phyloP scores from a whole-genome alignment of 2,888 invertebrate genomes.

The Ochlodes sylvanus region DNA sequence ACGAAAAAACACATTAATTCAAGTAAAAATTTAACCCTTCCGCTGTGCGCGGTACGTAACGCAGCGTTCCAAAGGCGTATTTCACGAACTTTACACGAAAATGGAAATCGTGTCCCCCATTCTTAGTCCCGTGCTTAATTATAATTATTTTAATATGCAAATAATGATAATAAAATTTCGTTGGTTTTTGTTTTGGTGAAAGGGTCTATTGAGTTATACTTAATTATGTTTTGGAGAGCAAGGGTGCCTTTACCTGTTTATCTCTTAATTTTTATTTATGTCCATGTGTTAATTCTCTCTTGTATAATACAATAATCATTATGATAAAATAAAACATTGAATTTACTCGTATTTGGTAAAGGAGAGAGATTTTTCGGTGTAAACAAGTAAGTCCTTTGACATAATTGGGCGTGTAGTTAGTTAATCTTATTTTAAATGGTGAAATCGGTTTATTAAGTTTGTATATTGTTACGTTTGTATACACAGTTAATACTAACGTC shows the following conservation, averaged over 20 bases:
- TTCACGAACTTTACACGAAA: constrained; percentile 44
- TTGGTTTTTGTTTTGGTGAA: constrained; percentile 76
- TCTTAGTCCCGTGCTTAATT: constrained; percentile 54
- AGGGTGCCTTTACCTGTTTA: constrained; percentile 56
- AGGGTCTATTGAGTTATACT: constrained; percentile 79
- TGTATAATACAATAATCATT: constrained; percentile 43
- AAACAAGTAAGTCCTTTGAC: too few species aligned
- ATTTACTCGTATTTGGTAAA: constrained; percentile 8
- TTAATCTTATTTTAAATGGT: too few species aligned
- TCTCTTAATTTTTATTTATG: constrained; percentile 76
- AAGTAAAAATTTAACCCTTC: constrained; percentile 33
- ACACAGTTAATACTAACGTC: too few species aligned
- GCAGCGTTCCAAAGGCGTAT: constrained; percentile 36
- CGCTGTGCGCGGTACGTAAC: constrained; percentile 31
- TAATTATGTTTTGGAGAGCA: constrained; percentile 72
- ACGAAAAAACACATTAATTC: constrained; percentile 34
- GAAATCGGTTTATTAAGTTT: too few species aligned
- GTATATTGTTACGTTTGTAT: too few species aligned
- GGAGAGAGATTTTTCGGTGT: too few species aligned
- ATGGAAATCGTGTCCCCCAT: constrained; percentile 56
- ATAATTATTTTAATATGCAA: constrained; percentile 85
- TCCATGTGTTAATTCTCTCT: constrained; percentile 46
- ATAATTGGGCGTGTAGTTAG: too few species aligned
- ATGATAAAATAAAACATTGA: constrained; percentile 34
- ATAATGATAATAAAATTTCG: constrained; percentile 84